Conservation (phyloP, 2,797 vertebrate genomes). For the Poecilia velifera region DNA sequence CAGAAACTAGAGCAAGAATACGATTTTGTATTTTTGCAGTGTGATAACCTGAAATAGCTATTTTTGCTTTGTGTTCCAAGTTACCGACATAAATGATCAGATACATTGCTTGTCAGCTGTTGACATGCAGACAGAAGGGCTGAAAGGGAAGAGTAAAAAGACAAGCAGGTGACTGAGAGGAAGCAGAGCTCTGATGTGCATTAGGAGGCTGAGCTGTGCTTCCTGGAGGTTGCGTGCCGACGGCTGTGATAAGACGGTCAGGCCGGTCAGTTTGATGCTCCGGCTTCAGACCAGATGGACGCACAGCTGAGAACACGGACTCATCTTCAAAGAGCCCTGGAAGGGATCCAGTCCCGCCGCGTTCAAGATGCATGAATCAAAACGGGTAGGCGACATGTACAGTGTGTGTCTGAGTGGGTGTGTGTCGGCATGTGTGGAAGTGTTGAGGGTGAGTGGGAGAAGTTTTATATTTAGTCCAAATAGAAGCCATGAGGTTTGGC, state of each 20-base stretch:
- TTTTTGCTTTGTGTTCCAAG: slow-evolving; percentile 13
- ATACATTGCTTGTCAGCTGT: slow-evolving; percentile 39
- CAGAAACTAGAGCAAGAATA: too few species aligned
- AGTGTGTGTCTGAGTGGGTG: slow-evolving; percentile 7
- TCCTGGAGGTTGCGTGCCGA: slow-evolving; percentile 60
- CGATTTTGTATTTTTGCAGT: too few species aligned
- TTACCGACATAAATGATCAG: background rate
- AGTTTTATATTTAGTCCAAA: slow-evolving; percentile 73
- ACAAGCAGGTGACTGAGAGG: background rate
- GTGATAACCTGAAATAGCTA: background rate
- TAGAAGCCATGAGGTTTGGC: slow-evolving; percentile 58
- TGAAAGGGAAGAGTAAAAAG: slow-evolving; percentile 22
- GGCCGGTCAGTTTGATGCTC: slow-evolving; percentile 50
- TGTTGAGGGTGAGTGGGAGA: slow-evolving; percentile 2
- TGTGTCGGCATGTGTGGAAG: slow-evolving; percentile 25
- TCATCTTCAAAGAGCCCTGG: slow-evolving; percentile 67
- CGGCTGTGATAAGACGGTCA: slow-evolving; percentile 43
- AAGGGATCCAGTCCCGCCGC: slow-evolving; percentile 54
- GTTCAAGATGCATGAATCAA: slow-evolving; percentile 40
- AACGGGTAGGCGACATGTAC: slow-evolving; percentile 35
- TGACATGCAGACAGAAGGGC: slow-evolving; percentile 17
- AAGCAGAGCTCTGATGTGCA: slow-evolving; percentile 53
- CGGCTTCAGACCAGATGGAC: slow-evolving; percentile 60
- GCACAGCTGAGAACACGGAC: slow-evolving; percentile 19
- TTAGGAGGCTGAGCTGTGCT: slow-evolving; percentile 59